These are phyloP conservation scores for Trogon surrucura DNA, from an alignment of 2,113 vertebrate species.

Conservation along the genomic window DNA sequence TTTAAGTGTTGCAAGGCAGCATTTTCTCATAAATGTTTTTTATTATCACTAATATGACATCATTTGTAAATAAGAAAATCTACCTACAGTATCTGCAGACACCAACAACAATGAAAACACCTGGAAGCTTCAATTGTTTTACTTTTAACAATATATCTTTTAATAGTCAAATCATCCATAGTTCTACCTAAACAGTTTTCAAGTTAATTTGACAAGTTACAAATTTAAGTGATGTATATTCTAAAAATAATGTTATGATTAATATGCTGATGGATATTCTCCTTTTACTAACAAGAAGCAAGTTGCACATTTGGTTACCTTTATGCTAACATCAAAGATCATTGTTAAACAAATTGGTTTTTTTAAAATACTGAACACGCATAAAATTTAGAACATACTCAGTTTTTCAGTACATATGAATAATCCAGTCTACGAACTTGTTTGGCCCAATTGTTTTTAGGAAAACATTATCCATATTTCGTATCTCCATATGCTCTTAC, in stretches of 20 bases:
- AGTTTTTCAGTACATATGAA: neutral
- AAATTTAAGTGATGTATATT: neutral
- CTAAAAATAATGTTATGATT: neutral
- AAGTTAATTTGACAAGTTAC: neutral
- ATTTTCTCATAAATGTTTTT: neutral
- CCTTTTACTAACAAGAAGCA: neutral
- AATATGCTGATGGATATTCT: neutral
- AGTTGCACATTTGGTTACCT: neutral
- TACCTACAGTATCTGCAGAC: neutral
- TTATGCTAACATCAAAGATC: neutral
- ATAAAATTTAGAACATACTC: neutral
- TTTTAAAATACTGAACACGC: neutral
- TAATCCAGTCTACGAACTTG: neutral
- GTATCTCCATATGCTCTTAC: neutral
- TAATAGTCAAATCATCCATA: neutral
- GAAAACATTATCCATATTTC: neutral
- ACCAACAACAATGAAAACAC: neutral
- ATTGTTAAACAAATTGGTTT: neutral
- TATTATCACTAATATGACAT: neutral
- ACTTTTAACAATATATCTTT: neutral
- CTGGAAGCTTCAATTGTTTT: neutral
- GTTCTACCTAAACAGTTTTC: neutral
- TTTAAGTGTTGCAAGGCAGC: constrained; percentile 18
- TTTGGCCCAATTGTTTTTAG: neutral
- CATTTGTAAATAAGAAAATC: neutral